Evolutionary conservation across 23 tunicate species (phyloP), one percentile per base, ranked within the genome.

Genomic region (Halocynthia aurantium): DNA sequence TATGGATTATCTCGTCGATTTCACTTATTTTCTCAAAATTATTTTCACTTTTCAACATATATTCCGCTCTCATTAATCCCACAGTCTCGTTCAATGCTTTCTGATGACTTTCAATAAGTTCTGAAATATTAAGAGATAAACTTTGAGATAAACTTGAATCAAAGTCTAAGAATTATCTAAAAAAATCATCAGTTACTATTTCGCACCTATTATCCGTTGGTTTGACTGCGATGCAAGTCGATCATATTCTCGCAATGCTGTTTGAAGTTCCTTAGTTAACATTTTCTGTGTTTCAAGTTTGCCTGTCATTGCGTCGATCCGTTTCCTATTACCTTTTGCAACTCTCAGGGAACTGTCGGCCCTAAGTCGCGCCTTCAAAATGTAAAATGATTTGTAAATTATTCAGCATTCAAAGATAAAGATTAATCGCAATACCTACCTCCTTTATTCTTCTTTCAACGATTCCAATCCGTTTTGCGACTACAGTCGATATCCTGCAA

Each of bases 381-480:
- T 15, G 15, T 31, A 4, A 31, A 31, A 31, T 31, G 44, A 31
- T 31, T 31, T 1, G 44, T 31, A 31, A 31, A 31, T 31, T 31
- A 31, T 31, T 31, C 44, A 4, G 44, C 44, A 31, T 0, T 31
- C 44, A 31, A 31, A 31, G 44, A 0, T 31, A 31, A 31, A 31
- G 44, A 0, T 31, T 31, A 0, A 31, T 31, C 4, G 44, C 44
- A 31, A 9, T 65, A 65, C 70, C 31, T 2, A 49, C 70, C 70
- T 65, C 70, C 31, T 65, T 65, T 65, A 65, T 65, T 65, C 70
- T 11, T 2, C 31, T 65, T 65, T 65, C 70, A 65, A 20, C 49
- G 9, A 65, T 65, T 20, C 70, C 70, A 15, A 65, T 65, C 31
- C 70, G 22, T 65, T 65, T 65, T 65, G 1, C 70, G 10, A 65